phyloP scores from a whole-genome alignment of 1,140 invertebrate genomes.

The Listronotus bonariensis region DNA sequence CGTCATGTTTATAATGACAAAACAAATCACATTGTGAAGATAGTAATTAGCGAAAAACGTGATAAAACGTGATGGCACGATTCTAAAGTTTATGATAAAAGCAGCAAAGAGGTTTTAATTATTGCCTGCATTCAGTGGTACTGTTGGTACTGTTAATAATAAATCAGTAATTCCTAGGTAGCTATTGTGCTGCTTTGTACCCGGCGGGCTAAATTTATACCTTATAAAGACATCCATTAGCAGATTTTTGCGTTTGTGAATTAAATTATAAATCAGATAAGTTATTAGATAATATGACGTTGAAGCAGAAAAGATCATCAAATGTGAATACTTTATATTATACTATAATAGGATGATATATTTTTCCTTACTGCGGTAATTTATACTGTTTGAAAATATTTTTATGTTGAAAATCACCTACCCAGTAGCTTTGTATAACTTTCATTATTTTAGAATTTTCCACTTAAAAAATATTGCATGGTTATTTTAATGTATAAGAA shows the following conservation, averaged over 20 bases:
- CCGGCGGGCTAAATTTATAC: not conserved
- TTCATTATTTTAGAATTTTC: too few species aligned
- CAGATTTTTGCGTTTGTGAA: constrained; percentile 11
- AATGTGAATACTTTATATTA: too few species aligned
- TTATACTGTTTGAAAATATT: too few species aligned
- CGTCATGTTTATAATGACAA: not conserved
- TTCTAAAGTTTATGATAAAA: constrained; percentile 12
- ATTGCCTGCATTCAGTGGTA: constrained; percentile 9
- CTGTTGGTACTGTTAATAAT: constrained; percentile 22
- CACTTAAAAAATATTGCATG: too few species aligned
- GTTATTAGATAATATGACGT: too few species aligned
- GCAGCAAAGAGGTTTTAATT: constrained; percentile 16
- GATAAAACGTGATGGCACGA: constrained; percentile 16
- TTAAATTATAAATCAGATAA: constrained; percentile 20
- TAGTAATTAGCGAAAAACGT: constrained; percentile 17
- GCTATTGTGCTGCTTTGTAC: constrained; percentile 4
- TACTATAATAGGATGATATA: too few species aligned
- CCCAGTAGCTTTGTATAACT: too few species aligned
- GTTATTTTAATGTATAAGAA: too few species aligned
- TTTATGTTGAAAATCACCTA: too few species aligned
- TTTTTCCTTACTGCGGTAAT: too few species aligned
- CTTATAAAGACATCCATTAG: constrained; percentile 25
- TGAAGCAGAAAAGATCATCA: too few species aligned
- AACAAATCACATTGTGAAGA: constrained; percentile 5
- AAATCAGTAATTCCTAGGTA: constrained; percentile 29